These are phyloP conservation scores for Morphnarchus princeps DNA, from an alignment of 2,113 vertebrate species.

Conservation along the genomic window DNA sequence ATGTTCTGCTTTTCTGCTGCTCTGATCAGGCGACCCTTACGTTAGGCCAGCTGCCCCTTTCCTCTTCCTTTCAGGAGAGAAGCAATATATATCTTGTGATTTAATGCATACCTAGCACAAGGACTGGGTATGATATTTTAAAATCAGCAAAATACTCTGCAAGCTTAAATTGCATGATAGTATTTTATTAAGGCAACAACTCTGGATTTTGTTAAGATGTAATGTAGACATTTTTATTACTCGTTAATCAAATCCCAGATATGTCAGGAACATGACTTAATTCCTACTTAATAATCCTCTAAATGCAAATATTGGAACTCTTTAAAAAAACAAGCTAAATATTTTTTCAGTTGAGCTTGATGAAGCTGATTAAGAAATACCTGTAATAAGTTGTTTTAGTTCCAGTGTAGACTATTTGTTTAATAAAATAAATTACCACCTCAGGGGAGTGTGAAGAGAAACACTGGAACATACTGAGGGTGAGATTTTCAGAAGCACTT, in stretches of 20 bases:
- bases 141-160: background rate
- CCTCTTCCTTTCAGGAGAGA: background rate
- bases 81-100: background rate
- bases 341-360: background rate
- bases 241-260: background rate
- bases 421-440: conserved; percentile 32
- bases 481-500: background rate
- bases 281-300: conserved; percentile 18
- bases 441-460: background rate
- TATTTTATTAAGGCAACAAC: background rate
- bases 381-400: background rate
- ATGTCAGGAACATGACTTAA: background rate
- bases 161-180: background rate
- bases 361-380: conserved; percentile 13
- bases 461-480: background rate
- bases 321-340: background rate
- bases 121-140: background rate
- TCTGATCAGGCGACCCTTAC: background rate
- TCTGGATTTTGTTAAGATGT: conserved; percentile 25
- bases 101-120: background rate
- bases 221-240: background rate
- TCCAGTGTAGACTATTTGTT: background rate
- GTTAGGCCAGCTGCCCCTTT: background rate
- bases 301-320: background rate
- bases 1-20: background rate